These are phyloP conservation scores for Willisornis vidua DNA, from an alignment of 2,113 vertebrate genomes.

Conservation along the genomic window DNA sequence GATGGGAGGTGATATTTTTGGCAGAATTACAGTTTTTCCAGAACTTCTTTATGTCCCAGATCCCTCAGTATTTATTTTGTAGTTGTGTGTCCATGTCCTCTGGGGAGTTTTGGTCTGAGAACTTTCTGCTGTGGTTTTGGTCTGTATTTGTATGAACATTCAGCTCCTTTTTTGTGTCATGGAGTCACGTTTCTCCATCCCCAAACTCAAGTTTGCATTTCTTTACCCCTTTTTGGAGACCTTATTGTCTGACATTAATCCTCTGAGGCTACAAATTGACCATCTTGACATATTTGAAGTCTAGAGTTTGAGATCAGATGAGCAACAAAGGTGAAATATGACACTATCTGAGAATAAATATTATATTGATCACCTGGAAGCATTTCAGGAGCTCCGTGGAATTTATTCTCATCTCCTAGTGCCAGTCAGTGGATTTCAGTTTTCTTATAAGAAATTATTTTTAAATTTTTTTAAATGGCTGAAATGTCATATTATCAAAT, in stretches of 20 bases:
- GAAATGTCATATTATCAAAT: not conserved
- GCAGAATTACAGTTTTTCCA: not conserved
- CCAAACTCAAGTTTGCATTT: not conserved
- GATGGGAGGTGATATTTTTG: not conserved
- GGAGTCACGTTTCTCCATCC: not conserved
- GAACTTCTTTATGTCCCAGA: not conserved
- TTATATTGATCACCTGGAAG: not conserved
- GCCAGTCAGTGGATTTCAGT: not conserved
- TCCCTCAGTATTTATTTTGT: constrained; percentile 10
- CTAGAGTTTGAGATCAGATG: not conserved
- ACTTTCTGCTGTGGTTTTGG: constrained; percentile 55
- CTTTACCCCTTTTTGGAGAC: not conserved
- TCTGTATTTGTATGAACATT: constrained; percentile 64
- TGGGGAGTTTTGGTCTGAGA: constrained; percentile 58
- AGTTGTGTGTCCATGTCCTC: not conserved
- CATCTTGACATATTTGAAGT: not conserved
- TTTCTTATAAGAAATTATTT: not conserved
- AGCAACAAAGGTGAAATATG: not conserved
- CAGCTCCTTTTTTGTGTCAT: constrained; percentile 28
- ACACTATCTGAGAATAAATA: not conserved
- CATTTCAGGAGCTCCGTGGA: not conserved
- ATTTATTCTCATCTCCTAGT: not conserved
- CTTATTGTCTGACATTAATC: not conserved
- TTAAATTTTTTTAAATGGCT: not conserved
- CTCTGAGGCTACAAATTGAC: not conserved